Evolutionary conservation across 2,888 invertebrate genomes (phyloP), one percentile per base, ranked within the genome.

Genomic region (Diloba caeruleocephala): DNA sequence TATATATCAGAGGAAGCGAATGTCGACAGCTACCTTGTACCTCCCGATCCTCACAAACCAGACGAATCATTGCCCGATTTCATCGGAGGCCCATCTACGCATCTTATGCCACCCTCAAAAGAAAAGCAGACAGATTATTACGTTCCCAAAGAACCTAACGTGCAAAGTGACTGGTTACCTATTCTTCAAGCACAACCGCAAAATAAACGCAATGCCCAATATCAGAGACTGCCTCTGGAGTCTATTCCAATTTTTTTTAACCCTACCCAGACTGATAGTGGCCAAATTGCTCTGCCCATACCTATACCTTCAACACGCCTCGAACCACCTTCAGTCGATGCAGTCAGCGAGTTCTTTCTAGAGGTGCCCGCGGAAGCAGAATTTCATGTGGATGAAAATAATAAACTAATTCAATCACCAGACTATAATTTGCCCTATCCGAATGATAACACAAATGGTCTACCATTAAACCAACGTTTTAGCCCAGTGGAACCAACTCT

Each of bases 131-230:
- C 72, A 1, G 82, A 85, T 29, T 87, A 83, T 37, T 84, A 83
- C 15, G 69, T 77, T 8, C 82, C 87, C 1, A 78, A 82, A 14
- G 83, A 85, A 53, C 65, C 86, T 0, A 83, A 74, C 1, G 79
- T 80, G 26, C 90, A 92, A 65, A 82, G 83, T 2, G 93, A 92
- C 32, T 93, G 93, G 93, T 84, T 89, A 62, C 93, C 93, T 1
- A 88, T 92, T 41, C 70, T 80, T 1, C 79, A 87, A 62, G 49
- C 42, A 37, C 50, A 51, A 15, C 49, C 58, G 0, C 60, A 64
- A 52, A 73, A 15, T 17, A 55, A 66, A 63, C 46, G 76, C 26
- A 65, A 65, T 14, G 53, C 37, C 1, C 60, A 55, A 17, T 52
- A 62, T 15, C 67, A 68, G 32, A 60, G 62, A 26, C 34, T 64